Base-by-base conservation (phyloP, 2,888 invertebrate genomes). In the Caradrina clavipalpis region DNA sequence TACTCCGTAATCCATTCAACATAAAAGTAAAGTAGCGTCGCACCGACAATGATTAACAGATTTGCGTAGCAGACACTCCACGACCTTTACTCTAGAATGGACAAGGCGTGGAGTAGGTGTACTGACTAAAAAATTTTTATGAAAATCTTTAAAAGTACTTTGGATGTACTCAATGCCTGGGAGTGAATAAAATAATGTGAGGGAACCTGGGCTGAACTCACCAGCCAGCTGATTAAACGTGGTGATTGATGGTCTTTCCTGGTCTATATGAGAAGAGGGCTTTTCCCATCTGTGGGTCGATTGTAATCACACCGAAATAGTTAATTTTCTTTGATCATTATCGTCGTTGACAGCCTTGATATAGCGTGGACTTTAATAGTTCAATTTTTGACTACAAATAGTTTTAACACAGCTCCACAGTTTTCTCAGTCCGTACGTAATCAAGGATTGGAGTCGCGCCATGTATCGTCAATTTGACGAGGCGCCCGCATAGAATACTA, bases 401-500 rank as follows among this genome's bases (percentile, higher is more conserved):
- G 49, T 21, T 21, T 17, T 6, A 13, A 17, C 15, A 22, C 62
- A 0, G 15, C 63, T 81, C 78, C 11, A 58, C 10, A 19, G 15
- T 21, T 59, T 72, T 60, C 73, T 5, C 22, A 71, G 67, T 81
- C 71, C 76, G 21, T 70, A 31, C 53, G 64, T 79, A 79, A 85
- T 86, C 81, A 76, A 51, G 79, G 80, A 88, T 89, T 83, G 85
- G 45, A 73, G 76, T 76, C 82, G 70, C 82, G 78, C 65, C 72
- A 67, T 82, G 78, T 76, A 80, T 69, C 75, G 79, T 84, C 86
- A 85, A 86, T 87, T 88, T 87, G 79, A 82, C 69, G 70, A 59
- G 59, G 58, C 66, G 70, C 86, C 81, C 84, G 87, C 82, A 78
- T 82, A 11, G 89, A 79, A 89, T 91, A 86, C 85, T 69, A 87